phyloP scores from a whole-genome alignment of 2,797 vertebrate species.

The Momotus momota region DNA sequence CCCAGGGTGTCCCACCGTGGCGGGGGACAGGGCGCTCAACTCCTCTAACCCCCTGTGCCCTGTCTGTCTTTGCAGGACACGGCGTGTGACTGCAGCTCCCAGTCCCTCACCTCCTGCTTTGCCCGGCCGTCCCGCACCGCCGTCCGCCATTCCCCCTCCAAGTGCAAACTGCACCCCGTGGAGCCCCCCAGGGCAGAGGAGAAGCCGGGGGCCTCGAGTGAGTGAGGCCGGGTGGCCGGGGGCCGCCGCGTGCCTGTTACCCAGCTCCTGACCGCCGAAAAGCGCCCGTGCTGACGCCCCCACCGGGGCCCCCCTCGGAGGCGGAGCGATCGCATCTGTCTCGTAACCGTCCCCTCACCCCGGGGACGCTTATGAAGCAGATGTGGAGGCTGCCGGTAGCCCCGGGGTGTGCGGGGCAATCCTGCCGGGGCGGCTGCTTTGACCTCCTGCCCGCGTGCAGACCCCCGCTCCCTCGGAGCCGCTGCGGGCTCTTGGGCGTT shows the following conservation, averaged over 20 bases:
- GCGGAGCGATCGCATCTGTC: slow-evolving; percentile 12
- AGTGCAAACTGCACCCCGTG: slow-evolving; percentile 89
- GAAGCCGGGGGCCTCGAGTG: slow-evolving; percentile 81
- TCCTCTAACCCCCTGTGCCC: neutral
- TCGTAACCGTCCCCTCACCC: slow-evolving; percentile 52
- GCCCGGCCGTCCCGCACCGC: slow-evolving; percentile 86
- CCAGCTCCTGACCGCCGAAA: neutral
- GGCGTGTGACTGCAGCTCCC: slow-evolving; percentile 91
- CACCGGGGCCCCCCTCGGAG: neutral
- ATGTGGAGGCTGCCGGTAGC: neutral
- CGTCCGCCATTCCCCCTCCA: slow-evolving; percentile 86
- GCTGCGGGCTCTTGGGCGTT: neutral
- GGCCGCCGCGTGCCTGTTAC: slow-evolving; percentile 25
- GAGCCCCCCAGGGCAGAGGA: slow-evolving; percentile 86
- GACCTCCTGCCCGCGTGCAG: fast-evolving
- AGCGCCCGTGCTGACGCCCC: neutral
- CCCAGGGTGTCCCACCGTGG: neutral
- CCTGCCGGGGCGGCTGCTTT: neutral
- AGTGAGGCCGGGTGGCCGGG: slow-evolving; percentile 65
- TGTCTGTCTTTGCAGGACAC: slow-evolving; percentile 84
- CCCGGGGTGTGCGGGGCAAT: neutral
- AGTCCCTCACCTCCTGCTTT: slow-evolving; percentile 90
- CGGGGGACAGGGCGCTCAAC: neutral
- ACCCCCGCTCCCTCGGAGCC: neutral
- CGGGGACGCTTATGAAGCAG: slow-evolving; percentile 60